phyloP scores from a whole-genome alignment of 2,113 vertebrate species.

The Hemiprocne comata region DNA sequence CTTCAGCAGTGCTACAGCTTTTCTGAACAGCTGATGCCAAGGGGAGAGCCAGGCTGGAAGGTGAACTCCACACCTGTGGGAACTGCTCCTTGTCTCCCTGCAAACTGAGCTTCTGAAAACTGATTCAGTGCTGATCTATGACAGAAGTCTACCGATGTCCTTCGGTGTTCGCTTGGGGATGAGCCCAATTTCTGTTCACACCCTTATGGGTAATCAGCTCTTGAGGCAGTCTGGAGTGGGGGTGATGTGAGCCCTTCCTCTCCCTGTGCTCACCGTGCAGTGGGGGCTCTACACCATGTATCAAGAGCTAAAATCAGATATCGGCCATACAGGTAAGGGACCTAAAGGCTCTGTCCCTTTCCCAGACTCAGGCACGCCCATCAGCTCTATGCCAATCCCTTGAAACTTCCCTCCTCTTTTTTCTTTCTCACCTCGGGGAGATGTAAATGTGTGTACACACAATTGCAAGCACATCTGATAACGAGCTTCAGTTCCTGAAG shows the following conservation, averaged over 20 bases:
- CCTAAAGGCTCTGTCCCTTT: background rate
- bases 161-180: background rate
- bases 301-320: background rate
- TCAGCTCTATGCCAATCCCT: background rate
- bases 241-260: background rate
- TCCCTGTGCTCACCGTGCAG: background rate
- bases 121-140: background rate
- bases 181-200: background rate
- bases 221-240: background rate
- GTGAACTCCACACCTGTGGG: background rate
- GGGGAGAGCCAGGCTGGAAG: background rate
- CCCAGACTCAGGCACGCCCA: background rate
- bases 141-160: background rate
- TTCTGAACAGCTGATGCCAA: accelerated
- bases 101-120: background rate
- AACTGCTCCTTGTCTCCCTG: background rate
- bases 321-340: accelerated
- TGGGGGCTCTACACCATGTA: background rate
- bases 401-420: background rate
- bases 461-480: background rate
- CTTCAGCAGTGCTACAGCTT: background rate
- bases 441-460: accelerated
- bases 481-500: background rate
- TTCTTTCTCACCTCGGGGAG: background rate
- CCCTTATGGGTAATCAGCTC: background rate